Evolutionary conservation across 2,888 invertebrate genomes (phyloP).

Genomic region (Byasa hedistus): DNA sequence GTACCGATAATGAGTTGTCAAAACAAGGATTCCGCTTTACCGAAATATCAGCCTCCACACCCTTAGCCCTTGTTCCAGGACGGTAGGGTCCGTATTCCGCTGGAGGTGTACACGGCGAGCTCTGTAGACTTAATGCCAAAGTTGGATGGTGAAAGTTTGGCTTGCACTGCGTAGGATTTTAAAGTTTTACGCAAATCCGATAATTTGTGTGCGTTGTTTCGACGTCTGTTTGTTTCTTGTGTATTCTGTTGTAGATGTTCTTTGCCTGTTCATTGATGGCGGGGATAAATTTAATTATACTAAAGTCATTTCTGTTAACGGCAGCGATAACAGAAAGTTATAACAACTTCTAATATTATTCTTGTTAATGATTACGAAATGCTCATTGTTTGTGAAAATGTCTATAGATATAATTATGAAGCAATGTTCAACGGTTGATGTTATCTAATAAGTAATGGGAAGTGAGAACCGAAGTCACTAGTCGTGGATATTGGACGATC

Average conservation of each 20-base stretch:
- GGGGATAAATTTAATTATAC: neutral
- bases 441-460: too few relatives aligned
- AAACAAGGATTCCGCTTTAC: slow-evolving; percentile 62
- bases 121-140: slow-evolving; percentile 64
- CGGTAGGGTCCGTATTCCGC: slow-evolving; percentile 44
- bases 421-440: too few relatives aligned
- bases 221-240: slow-evolving; percentile 38
- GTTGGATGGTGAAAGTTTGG: slow-evolving; percentile 74
- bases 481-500: too few relatives aligned
- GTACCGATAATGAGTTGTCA: slow-evolving; percentile 76
- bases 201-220: slow-evolving; percentile 59
- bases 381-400: too few relatives aligned
- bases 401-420: too few relatives aligned
- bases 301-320: too few relatives aligned
- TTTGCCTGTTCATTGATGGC: slow-evolving; percentile 1
- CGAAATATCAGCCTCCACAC: slow-evolving; percentile 35
- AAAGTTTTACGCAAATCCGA: slow-evolving; percentile 69
- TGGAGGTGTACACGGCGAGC: slow-evolving; percentile 35
- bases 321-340: too few relatives aligned
- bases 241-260: slow-evolving; percentile 10
- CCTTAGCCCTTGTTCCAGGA: slow-evolving; percentile 40
- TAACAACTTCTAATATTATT: too few relatives aligned
- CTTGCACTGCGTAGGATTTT: slow-evolving; percentile 66
- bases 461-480: too few relatives aligned
- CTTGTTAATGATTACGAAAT: too few relatives aligned